Evolutionary conservation across 2,888 invertebrate species (phyloP).

Genomic region (Agonopterix alstromeriana): DNA sequence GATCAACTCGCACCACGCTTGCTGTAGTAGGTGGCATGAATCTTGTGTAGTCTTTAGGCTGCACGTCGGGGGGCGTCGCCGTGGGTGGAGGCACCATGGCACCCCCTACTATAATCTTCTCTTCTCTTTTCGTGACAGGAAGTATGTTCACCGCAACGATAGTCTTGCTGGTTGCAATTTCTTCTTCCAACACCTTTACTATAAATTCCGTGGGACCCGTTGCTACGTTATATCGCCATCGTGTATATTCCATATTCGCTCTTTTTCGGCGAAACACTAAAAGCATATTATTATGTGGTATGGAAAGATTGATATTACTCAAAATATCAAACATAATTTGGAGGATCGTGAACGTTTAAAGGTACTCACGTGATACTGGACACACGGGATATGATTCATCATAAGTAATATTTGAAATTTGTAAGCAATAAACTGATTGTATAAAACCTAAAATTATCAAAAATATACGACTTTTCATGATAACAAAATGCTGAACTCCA

Average conservation of each 20-base stretch:
- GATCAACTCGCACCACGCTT: constrained; percentile 13
- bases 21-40: constrained; percentile 46
- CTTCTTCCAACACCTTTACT: constrained; percentile 67
- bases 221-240: constrained; percentile 49
- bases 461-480: constrained; percentile 60
- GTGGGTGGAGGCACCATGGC: constrained; percentile 33
- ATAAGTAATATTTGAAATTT: constrained; percentile 32
- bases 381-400: constrained; percentile 35
- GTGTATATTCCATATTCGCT: constrained; percentile 48
- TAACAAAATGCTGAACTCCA: constrained; percentile 45
- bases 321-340: too few relatives aligned
- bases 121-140: constrained; percentile 29
- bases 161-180: constrained; percentile 22
- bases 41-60: constrained; percentile 44
- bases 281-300: constrained; percentile 5
- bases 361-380: constrained; percentile 42
- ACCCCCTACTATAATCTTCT: constrained; percentile 57
- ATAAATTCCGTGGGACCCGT: constrained; percentile 49
- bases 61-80: constrained; percentile 12
- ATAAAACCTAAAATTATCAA: constrained; percentile 41
- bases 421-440: constrained; percentile 35
- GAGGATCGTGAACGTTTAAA: not conserved
- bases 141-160: constrained; percentile 54
- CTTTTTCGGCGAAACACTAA: constrained; percentile 51
- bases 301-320: not conserved